Conservation (phyloP, 2,888 invertebrate species). For the Ischnus inquisitorius region DNA sequence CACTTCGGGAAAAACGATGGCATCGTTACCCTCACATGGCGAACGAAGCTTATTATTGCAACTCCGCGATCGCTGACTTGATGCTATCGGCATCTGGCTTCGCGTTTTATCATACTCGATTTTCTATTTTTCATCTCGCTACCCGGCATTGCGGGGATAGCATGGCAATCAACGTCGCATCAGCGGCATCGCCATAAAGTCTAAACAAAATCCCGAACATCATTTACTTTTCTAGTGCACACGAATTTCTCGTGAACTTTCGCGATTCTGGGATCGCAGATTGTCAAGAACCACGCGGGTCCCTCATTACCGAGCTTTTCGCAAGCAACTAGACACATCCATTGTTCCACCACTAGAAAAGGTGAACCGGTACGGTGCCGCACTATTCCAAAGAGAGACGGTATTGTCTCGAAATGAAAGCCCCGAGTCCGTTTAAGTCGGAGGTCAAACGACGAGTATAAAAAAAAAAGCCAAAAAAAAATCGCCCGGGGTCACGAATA, state of each 20-base stretch:
- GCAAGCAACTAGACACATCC: not conserved
- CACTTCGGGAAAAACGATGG: not conserved
- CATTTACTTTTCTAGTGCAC: not conserved
- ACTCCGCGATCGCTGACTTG: constrained; percentile 20
- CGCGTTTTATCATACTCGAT: constrained; percentile 6
- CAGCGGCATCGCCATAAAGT: not conserved
- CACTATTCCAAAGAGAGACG: not conserved
- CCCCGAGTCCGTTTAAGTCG: constrained; percentile 13
- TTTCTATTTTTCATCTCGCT: constrained; percentile 4
- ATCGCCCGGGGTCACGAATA: constrained; percentile 3
- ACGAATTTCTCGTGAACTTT: not conserved
- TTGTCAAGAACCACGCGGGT: not conserved
- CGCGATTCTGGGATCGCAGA: not conserved
- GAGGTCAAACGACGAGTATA: constrained; percentile 17
- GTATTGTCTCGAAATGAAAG: constrained; percentile 27
- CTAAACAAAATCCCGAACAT: not conserved
- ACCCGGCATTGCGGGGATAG: not conserved
- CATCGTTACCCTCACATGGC: constrained; percentile 50
- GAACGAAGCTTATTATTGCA: constrained; percentile 42
- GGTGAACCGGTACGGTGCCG: not conserved
- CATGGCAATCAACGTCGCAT: not conserved
- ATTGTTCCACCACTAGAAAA: not conserved
- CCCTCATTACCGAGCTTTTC: constrained; percentile 2
- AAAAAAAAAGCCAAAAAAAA: constrained; percentile 9
- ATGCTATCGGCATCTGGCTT: constrained; percentile 4